Base-by-base conservation (phyloP, 1,140 invertebrate genomes). In the Brachionus rotundiformis region DNA sequence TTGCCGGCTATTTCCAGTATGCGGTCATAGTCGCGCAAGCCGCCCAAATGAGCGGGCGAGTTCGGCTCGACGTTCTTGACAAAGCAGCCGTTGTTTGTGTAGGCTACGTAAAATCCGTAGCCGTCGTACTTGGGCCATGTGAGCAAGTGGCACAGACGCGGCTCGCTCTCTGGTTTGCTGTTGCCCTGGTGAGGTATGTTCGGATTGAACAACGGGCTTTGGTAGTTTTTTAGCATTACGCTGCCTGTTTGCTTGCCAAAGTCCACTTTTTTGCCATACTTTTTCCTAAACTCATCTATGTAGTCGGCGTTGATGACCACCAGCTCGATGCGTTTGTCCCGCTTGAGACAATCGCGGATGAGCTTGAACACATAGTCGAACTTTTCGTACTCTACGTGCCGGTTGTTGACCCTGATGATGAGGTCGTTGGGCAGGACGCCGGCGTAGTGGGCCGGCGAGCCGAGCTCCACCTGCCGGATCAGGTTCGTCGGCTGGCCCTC, bases 381-480 rank as follows among this genome's bases (percentile, higher is more conserved):
- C 11, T 79, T 79, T 59, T 79, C 76, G 23, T 10, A 79, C 16
- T 79, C 76, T 19, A 79, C 76, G 33, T 59, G 23, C n/a, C 76
- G 76, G 13, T 23, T 54, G 47, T 41, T 41, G 19, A 79, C 36
- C 36, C 31, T 54, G 54, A 79, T 36, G 31, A 79, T 54, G n/a
- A 54, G 31, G 29, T 79, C 76, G 47, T 79, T 79, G 11, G 44
- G 19, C 2, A 36, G 76, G n/a, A 79, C 76, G 23, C 76, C 76
- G 23, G 76, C 76, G 47, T 79, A 79, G n/a, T 79, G 76, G 16
- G 76, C 76, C 23, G 76, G 76, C 23, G 76, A 79, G 27, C 59
- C 76, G 1, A 79, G n/a, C 31, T 79, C 76, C 31, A 79, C 76
- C 8, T 79, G 33, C 0, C 59, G 47, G 19, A 79, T 39, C 31